Evolutionary conservation across 2,797 vertebrate genomes (phyloP), one percentile per base, ranked within the genome.

Genomic region (Myripristis murdjan): DNA sequence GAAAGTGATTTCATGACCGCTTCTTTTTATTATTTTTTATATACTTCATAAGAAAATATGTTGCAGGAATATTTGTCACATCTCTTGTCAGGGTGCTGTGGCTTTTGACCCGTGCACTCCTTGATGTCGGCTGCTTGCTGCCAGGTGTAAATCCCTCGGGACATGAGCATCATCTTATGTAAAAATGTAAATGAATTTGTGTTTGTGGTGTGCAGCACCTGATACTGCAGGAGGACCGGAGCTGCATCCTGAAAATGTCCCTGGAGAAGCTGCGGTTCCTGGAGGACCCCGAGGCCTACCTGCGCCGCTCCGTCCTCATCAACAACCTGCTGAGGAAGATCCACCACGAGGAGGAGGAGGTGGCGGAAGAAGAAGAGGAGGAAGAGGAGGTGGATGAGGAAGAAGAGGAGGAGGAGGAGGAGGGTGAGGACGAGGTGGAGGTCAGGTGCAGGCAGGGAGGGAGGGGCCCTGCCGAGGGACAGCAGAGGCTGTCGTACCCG

Each of bases 271-370:
- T 99, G 73, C 94, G 95, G 87, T 98, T 98, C 94, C 95, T 99
- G 83, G 97, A 99, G 43, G 97, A 99, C 87, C 97, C 97, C 0
- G 98, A 99, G 92, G 93, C 93, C 84, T 98, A 98, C 89, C 94
- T 99, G 86, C 92, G 96, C 79, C 96, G 97, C 90, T 98, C 97
- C 33, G 98, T 99, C 87, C 94, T 99, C 92, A 99, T 99, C 94
- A 99, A 99, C 95, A 99, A 99, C 94, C 93, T 99, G 91, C 95
- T 98, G 94, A 97, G 95, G 92, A 96, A 91, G 93, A 98, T 95
- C 95, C 95, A 93, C 92, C 94, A 96, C 87, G 96, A 92, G 77
- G 95, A 95, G 93, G 94, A 96, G 78, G 89, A 95, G 88, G 94
- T 94, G 87, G 59, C 3, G 35, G 28, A 4, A 4, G 28, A 6